phyloP scores from a whole-genome alignment of 1,140 invertebrate species.

The Hydropsyche tenuis region DNA sequence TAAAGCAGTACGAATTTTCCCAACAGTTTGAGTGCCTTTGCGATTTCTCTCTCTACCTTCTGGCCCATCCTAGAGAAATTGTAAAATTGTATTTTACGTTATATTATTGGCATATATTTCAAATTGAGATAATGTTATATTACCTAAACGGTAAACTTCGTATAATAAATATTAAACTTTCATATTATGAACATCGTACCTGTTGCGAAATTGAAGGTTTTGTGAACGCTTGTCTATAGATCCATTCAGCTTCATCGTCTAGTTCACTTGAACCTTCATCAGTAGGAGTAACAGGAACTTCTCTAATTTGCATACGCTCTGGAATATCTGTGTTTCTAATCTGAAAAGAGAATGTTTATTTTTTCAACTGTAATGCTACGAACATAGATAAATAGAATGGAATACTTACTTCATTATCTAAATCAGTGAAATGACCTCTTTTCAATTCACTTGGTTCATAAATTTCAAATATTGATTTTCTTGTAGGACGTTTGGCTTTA shows the following conservation, averaged over 20 bases:
- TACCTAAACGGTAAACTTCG: not conserved
- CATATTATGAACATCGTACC: constrained; percentile 52
- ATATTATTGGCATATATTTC: not conserved
- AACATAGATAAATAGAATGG: not conserved
- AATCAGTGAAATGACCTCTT: constrained; percentile 92
- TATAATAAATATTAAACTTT: not conserved
- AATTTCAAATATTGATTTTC: constrained; percentile 93
- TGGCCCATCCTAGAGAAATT: constrained; percentile 56
- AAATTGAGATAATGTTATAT: not conserved
- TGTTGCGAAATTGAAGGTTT: constrained; percentile 82
- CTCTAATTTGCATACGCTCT: constrained; percentile 90
- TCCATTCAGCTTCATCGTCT: constrained; percentile 96
- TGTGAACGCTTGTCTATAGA: constrained; percentile 92
- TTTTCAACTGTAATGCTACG: not conserved
- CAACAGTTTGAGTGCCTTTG: constrained; percentile 63
- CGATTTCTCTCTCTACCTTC: constrained; percentile 62
- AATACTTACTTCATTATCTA: constrained; percentile 82
- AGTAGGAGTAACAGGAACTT: constrained; percentile 83
- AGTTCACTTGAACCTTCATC: constrained; percentile 86
- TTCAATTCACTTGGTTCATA: constrained; percentile 98
- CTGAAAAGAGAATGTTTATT: constrained; percentile 52
- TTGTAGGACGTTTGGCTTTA: constrained; percentile 77
- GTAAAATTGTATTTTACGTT: not conserved
- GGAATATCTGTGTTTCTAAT: constrained; percentile 89
- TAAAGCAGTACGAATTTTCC: constrained; percentile 92